Conservation (phyloP, 2,113 vertebrate species). For the Larimichthys crocea region DNA sequence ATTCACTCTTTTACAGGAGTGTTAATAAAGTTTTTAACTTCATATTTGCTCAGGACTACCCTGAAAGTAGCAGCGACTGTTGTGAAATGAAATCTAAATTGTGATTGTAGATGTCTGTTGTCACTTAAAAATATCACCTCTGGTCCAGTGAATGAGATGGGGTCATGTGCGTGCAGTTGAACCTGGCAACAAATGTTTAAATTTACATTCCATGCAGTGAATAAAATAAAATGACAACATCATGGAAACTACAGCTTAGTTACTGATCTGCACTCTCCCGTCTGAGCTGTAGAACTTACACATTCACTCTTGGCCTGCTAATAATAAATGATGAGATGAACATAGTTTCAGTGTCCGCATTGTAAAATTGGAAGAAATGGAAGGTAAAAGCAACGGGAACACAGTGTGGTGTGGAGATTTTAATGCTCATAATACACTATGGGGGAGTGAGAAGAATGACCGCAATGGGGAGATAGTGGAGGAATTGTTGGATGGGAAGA, state of each 20-base stretch:
- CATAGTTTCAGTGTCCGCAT: neutral
- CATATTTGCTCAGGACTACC: no score
- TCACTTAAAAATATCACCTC: neutral
- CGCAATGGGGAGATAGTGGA: no score
- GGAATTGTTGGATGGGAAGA: no score
- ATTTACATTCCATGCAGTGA: neutral
- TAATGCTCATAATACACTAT: no score
- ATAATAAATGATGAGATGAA: neutral
- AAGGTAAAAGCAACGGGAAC: no score
- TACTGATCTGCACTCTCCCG: neutral
- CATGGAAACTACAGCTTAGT: neutral
- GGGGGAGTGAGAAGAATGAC: no score
- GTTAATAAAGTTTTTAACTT: neutral
- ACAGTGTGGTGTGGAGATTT: no score
- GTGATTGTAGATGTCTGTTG: neutral
- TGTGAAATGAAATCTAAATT: neutral
- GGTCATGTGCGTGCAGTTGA: neutral
- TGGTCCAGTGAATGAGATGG: neutral
- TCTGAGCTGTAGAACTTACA: neutral
- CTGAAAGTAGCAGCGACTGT: neutral
- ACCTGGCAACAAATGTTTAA: neutral
- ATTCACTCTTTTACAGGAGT: no score
- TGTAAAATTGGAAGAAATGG: no score
- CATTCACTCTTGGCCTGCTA: neutral
- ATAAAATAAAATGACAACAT: no score